These are phyloP conservation scores for Alethe castanea DNA, from an alignment of 2,113 vertebrate species.

Conservation along the genomic window DNA sequence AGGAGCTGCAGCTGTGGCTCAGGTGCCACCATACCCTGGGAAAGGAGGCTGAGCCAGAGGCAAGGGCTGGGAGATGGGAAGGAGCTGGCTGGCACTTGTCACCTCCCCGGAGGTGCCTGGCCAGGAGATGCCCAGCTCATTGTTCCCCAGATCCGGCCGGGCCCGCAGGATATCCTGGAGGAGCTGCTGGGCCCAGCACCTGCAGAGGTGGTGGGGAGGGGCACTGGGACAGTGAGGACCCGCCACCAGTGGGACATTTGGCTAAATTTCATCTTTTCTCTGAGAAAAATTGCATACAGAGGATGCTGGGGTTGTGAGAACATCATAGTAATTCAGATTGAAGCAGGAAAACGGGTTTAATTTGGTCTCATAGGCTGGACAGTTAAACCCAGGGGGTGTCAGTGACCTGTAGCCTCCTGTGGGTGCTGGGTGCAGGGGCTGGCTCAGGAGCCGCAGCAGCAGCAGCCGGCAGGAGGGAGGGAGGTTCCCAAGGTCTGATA, in stretches of 20 bases:
- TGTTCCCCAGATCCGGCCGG: slow-evolving; percentile 1
- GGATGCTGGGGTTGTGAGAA: accelerated
- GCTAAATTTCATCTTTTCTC: not conserved
- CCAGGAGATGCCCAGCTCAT: not conserved
- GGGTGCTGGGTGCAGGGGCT: not conserved
- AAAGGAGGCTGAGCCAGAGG: not conserved
- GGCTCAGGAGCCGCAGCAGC: not conserved
- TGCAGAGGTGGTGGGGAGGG: not conserved
- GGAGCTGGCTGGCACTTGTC: not conserved
- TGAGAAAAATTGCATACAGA: accelerated
- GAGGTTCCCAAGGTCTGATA: slow-evolving; percentile 26
- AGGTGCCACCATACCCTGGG: accelerated
- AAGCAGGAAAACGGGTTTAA: accelerated
- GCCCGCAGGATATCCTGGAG: slow-evolving; percentile 12
- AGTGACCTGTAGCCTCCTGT: not conserved
- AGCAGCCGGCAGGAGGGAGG: not conserved
- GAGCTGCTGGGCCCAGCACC: not conserved
- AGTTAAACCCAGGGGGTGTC: not conserved
- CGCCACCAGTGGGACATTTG: accelerated
- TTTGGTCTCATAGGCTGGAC: not conserved
- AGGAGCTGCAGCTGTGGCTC: not conserved
- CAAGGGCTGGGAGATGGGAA: not conserved
- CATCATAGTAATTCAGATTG: accelerated
- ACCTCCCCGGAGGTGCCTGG: accelerated
- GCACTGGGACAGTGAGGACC: not conserved